Percentiles rank a stretch among this genome's conserved stretches.
Evolutionary conservation across 2,797 vertebrate genomes (phyloP).

Genomic region (Alexandromys oeconomus): DNA sequence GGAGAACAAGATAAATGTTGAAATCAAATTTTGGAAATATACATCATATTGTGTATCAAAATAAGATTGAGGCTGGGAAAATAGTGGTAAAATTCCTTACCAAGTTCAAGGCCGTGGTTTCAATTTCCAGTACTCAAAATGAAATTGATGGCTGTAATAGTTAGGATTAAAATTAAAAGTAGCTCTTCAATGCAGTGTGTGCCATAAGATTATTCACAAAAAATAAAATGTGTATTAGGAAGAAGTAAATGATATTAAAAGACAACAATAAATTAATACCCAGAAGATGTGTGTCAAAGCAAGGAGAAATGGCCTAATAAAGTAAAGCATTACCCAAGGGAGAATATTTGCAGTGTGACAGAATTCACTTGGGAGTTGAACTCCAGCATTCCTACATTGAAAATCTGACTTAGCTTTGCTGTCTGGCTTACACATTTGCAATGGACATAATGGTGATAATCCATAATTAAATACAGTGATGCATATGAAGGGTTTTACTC

Average conservation of each 20-base stretch:
- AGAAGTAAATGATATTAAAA: background rate
- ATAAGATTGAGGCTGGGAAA: background rate
- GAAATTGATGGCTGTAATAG: background rate
- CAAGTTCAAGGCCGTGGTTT: background rate
- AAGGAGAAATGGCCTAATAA: background rate
- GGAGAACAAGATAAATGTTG: conserved; percentile 4
- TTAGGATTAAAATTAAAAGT: conserved; percentile 20
- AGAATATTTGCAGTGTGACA: background rate
- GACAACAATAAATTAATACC: background rate
- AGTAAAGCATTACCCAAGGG: background rate
- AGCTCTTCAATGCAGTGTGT: background rate
- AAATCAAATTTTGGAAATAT: background rate
- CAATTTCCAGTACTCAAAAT: background rate
- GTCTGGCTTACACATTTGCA: background rate
- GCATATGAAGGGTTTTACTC: background rate
- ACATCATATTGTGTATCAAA: background rate
- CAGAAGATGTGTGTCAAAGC: background rate
- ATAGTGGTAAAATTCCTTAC: background rate
- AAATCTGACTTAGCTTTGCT: background rate
- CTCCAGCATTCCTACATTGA: background rate
- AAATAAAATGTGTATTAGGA: background rate
- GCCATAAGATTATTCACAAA: background rate
- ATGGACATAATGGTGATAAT: background rate
- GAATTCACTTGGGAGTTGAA: background rate
- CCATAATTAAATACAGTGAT: background rate